A percentile compares a stretch with the other conserved stretches of the same genome.
phyloP scores from a whole-genome alignment of 2,113 vertebrate genomes.

The Eulemur macaco region DNA sequence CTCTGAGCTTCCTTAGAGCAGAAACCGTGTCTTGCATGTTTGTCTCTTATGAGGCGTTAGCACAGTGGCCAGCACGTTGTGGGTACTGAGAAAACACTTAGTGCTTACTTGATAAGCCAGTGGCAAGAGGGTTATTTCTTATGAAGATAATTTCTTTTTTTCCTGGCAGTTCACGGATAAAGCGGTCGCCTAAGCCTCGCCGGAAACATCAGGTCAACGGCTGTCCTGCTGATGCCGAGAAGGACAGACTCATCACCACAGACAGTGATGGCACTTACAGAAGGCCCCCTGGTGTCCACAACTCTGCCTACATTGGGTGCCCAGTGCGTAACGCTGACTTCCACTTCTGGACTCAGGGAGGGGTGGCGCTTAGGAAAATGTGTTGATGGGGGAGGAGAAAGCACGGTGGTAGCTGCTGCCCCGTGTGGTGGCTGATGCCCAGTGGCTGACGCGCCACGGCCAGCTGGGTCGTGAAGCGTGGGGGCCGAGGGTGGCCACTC shows the following conservation, averaged over 20 bases:
- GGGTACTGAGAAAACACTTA: background rate
- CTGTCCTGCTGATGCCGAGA: conserved; percentile 90
- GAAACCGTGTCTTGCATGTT: accelerated
- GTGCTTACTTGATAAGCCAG: background rate
- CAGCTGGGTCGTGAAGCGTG: accelerated
- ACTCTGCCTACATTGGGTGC: conserved; percentile 96
- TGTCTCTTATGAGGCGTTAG: background rate
- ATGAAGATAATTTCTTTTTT: background rate
- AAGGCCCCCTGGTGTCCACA: conserved; percentile 96
- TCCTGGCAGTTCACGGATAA: conserved; percentile 88
- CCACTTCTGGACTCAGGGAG: background rate
- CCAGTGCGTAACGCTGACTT: background rate
- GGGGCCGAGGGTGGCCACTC: accelerated
- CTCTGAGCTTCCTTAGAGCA: background rate
- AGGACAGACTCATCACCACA: conserved; percentile 94
- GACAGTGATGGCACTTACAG: conserved; percentile 95
- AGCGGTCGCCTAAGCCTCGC: conserved; percentile 93
- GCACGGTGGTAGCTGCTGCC: no score
- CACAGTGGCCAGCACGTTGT: accelerated
- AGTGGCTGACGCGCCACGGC: background rate
- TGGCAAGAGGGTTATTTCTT: background rate
- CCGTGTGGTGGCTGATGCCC: accelerated
- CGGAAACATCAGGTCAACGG: conserved; percentile 93
- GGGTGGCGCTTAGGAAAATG: background rate
- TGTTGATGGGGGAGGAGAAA: background rate